Evolutionary conservation across 2,113 vertebrate species (phyloP), one percentile per base, ranked within the genome.

Genomic region (Ibidorhyncha struthersii): DNA sequence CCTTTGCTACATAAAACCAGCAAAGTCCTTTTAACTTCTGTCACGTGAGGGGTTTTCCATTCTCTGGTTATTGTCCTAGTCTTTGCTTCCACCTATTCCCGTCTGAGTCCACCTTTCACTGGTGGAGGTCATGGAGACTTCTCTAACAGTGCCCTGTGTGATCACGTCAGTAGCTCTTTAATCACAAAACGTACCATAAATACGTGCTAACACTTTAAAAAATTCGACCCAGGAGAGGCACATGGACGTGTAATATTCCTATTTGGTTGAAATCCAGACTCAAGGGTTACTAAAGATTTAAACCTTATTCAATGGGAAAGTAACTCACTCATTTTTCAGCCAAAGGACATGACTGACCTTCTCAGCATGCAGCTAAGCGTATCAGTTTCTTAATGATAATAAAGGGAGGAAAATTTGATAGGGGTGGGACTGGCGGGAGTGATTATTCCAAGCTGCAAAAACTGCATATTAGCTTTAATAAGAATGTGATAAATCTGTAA

Each of bases 401-500:
- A 69, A 90, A 65, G 32, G 86, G 29, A 89, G 62, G 43, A 77
- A 91, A 81, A 90, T 41, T 83, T 32, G 8, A 58, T 86, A 88
- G 21, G 41, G 32, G 61, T 86, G 32, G 59, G 55, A 50, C 45
- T 50, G 78, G 29, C 70, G 59, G 47, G 41, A 93, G 12, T 45
- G 63, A 80, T 86, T 71, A 49, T 86, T 92, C 43, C 69, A 62
- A 43, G 32, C 32, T 78, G 55, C 77, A 32, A 92, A 92, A 95
- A 86, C 29, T 82, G 21, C n/a, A n/a, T 53, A 90, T 80, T 80
- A 89, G 14, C 71, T 95, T 92, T 83, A 69, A 80, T 61, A 95
- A 93, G 40, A 49, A 56, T 58, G 49, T 29, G 53, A 88, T 49
- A 80, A 69, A 90, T 69, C 36, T 1, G 0, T 77, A 80, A 80